Evolutionary conservation across 2,797 vertebrate genomes (phyloP), one percentile per base, ranked within the genome.

Genomic region (Morelia viridis): DNA sequence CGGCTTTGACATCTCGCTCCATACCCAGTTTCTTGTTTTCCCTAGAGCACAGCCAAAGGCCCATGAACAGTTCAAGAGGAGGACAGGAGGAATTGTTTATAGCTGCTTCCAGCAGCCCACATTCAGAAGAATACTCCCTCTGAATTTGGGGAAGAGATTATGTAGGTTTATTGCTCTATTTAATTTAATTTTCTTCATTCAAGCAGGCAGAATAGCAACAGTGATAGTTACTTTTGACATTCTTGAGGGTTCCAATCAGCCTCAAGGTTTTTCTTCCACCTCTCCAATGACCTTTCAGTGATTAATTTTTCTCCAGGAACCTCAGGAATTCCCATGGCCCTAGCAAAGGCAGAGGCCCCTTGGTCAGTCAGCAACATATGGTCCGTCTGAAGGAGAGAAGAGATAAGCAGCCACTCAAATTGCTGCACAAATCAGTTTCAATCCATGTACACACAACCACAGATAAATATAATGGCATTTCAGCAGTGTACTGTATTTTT

Each of bases 321-420:
- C 94, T 98, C 97, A 6, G 98, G 97, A 91, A 99, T 61, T 64
- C 98, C 98, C 98, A 98, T 97, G 80, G 97, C 94, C 88, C 91
- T 98, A 90, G 99, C 99, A 92, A 99, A 99, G 24, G 96, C 93
- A 4, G 89, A 96, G 46, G 99, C 99, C 0, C 99, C 99, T 41
- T 96, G 97, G 86, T 97, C 98, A 11, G 99, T 98, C 94, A 99
- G 97, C 95, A 97, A 98, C 93, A 96, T 95, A n/a, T 99, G 99
- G 53, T 97, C 97, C 0, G 99, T 99, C 99, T 99, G 94, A 91
- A 64, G 95, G 53, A 94, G 93, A 93, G 92, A 58, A 92, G 91
- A 71, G 17, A 57, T 4, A 57, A 80, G 57, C 46, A 80, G 46
- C n/a, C 28, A 53, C 22, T 87, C 68, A 83, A 28, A 87, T 0